phyloP scores from a whole-genome alignment of 2,888 invertebrate species.

The Seira ritae region DNA sequence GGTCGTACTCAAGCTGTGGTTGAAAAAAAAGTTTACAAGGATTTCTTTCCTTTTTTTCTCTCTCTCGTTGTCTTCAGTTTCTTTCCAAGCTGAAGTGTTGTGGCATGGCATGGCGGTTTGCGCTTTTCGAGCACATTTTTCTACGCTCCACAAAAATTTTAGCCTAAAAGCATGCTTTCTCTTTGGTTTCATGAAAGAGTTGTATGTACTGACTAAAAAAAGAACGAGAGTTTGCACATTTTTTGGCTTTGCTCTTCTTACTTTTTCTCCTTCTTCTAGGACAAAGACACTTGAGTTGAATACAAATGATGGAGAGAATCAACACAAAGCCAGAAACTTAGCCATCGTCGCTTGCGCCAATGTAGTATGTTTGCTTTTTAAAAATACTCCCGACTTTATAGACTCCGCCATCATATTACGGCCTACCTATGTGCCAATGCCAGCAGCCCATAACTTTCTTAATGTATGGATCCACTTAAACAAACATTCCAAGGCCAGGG shows the following conservation, averaged over 20 bases:
- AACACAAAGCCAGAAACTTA: constrained; percentile 17
- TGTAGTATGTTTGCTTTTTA: constrained; percentile 4
- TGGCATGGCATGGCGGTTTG: constrained; percentile 12
- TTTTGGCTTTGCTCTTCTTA: constrained; percentile 40
- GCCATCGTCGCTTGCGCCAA: not conserved
- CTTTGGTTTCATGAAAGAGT: not conserved
- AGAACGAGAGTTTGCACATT: constrained; percentile 40
- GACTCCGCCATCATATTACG: not conserved
- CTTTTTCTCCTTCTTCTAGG: constrained; percentile 38
- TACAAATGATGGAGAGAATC: constrained; percentile 48
- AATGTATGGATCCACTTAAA: not conserved
- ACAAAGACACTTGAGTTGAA: constrained; percentile 50
- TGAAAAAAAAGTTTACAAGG: constrained; percentile 37
- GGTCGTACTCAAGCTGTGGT: constrained; percentile 45
- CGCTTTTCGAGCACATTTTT: constrained; percentile 6
- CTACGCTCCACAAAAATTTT: constrained; percentile 23
- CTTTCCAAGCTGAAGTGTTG: constrained; percentile 34
- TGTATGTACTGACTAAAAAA: constrained; percentile 32
- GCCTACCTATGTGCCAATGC: not conserved
- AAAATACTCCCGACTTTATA: not conserved
- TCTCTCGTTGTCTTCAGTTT: not conserved
- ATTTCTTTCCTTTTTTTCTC: constrained; percentile 21
- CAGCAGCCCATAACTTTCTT: not conserved
- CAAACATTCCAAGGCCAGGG: not conserved
- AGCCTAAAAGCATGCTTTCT: constrained; percentile 49